Percentiles rank a stretch among this genome's conserved stretches.
These are phyloP conservation scores for Thereuonema tuberculata DNA, from an alignment of 1,140 invertebrate species.

Conservation along the genomic window DNA sequence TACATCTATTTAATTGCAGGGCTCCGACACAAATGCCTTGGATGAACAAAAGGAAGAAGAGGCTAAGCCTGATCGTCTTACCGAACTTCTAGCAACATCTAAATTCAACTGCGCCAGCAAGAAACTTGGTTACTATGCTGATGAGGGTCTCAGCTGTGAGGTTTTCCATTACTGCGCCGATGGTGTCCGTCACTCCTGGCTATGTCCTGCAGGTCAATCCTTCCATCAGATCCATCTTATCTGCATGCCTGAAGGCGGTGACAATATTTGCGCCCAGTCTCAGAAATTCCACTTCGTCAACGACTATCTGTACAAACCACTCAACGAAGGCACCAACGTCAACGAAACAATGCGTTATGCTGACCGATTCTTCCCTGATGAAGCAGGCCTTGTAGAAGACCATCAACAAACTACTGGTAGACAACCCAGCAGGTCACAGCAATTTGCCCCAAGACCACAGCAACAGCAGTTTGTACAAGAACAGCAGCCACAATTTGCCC, in stretches of 20 bases:
- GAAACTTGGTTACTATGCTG: constrained; percentile 81
- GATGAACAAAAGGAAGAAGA: constrained; percentile 54
- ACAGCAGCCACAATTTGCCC: neutral
- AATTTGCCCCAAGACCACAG: constrained; percentile 10
- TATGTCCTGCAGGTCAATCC: constrained; percentile 78
- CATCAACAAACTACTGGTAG: too few species aligned
- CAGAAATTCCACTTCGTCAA: constrained; percentile 84
- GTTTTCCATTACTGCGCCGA: constrained; percentile 91
- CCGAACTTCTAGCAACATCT: constrained; percentile 59
- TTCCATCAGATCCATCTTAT: constrained; percentile 85
- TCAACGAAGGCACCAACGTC: constrained; percentile 53
- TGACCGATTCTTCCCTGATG: constrained; percentile 45
- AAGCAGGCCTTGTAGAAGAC: constrained; percentile 42
- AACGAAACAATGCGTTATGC: constrained; percentile 72
- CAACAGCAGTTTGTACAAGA: constrained; percentile 9
- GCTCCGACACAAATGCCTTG: too few species aligned
- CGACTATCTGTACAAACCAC: constrained; percentile 68
- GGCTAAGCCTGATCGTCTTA: constrained; percentile 69
- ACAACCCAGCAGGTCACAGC: constrained; percentile 16
- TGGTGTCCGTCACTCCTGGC: constrained; percentile 78
- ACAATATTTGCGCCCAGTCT: constrained; percentile 78
- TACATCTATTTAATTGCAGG: too few species aligned
- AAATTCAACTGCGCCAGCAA: constrained; percentile 64
- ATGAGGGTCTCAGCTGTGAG: constrained; percentile 73
- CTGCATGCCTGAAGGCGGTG: constrained; percentile 75